Conservation (phyloP, 1,140 invertebrate genomes). For the Drosophila navojoa region DNA sequence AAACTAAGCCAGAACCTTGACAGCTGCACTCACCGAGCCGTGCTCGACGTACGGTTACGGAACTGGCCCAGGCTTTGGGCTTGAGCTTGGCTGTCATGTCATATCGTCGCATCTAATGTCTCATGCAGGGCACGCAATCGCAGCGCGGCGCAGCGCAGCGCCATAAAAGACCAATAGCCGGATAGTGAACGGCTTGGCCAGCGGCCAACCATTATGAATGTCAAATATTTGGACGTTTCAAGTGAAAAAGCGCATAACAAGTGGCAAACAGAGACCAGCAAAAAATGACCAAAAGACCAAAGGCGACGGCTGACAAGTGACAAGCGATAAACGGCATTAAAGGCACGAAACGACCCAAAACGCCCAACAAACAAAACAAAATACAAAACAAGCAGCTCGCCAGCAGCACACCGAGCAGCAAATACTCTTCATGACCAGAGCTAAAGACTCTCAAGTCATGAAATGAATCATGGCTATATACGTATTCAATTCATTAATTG, state of each 20-base stretch:
- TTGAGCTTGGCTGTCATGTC: slow-evolving; percentile 8
- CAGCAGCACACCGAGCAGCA: not conserved
- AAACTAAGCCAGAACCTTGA: slow-evolving; percentile 18
- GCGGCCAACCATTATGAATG: slow-evolving; percentile 61
- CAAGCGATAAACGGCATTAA: slow-evolving; percentile 43
- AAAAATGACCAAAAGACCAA: slow-evolving; percentile 19
- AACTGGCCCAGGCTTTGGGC: not conserved
- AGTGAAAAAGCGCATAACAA: slow-evolving; percentile 43
- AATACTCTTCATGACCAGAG: not conserved
- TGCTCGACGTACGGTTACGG: not conserved
- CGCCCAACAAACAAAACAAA: slow-evolving; percentile 24
- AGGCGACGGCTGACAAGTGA: slow-evolving; percentile 34
- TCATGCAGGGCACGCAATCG: slow-evolving; percentile 42
- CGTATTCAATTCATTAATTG: no score
- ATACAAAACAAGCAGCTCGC: not conserved
- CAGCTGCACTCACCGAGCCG: slow-evolving; percentile 1
- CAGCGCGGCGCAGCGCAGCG: slow-evolving; percentile 18
- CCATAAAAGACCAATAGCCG: slow-evolving; percentile 21
- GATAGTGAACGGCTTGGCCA: slow-evolving; percentile 23
- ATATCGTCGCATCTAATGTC: slow-evolving; percentile 20
- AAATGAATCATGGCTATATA: not conserved
- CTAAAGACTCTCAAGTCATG: no score
- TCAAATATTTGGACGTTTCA: slow-evolving; percentile 64
- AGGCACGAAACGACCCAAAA: slow-evolving; percentile 29
- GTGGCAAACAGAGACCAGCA: slow-evolving; percentile 33